Evolutionary conservation across 2,797 vertebrate genomes (phyloP).

Genomic region (Florisuga fusca): DNA sequence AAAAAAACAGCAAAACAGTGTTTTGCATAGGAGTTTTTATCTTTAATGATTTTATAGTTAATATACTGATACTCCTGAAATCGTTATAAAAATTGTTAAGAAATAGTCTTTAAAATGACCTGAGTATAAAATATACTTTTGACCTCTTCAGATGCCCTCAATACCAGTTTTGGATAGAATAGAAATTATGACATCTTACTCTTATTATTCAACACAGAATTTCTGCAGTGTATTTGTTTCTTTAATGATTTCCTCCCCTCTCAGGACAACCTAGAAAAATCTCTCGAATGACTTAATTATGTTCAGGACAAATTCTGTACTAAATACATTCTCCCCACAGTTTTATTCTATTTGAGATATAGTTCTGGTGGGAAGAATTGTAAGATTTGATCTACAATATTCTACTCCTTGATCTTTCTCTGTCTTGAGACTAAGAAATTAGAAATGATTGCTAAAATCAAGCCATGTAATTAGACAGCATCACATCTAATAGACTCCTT

Average conservation of each 20-base stretch:
- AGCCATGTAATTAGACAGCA: conserved; percentile 66
- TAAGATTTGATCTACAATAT: conserved; percentile 23
- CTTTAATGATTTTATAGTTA: neutral
- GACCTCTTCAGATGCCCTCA: neutral
- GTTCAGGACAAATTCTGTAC: neutral
- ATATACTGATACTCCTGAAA: neutral
- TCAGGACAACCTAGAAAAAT: neutral
- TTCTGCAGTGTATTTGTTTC: neutral
- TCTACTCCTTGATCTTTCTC: neutral
- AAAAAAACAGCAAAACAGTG: neutral
- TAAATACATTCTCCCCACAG: neutral
- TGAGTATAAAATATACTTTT: neutral
- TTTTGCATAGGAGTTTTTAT: neutral
- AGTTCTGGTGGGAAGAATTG: neutral
- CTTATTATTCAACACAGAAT: neutral
- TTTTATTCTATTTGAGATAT: neutral
- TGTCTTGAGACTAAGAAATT: conserved; percentile 66
- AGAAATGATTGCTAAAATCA: conserved; percentile 70
- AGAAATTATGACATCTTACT: neutral
- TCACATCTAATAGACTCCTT: conserved; percentile 64
- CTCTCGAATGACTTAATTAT: neutral
- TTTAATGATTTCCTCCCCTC: neutral
- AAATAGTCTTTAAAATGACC: neutral
- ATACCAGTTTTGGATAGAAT: neutral
- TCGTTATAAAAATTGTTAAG: neutral